phyloP scores from a whole-genome alignment of 1,140 invertebrate genomes.

The Ephestia elutella region DNA sequence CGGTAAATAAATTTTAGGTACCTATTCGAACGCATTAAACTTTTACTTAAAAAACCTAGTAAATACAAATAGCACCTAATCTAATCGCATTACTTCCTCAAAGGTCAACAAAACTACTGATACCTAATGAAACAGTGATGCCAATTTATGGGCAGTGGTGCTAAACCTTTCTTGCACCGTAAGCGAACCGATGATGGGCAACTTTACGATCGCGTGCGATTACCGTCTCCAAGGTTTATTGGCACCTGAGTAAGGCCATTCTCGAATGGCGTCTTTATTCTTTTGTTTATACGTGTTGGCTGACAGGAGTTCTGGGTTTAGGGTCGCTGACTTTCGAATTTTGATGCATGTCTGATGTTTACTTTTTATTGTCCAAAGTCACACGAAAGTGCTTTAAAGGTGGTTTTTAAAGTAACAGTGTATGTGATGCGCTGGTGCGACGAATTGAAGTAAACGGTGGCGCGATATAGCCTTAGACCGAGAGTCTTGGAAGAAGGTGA shows the following conservation, averaged over 20 bases:
- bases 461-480: too few species aligned
- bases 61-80: too few species aligned
- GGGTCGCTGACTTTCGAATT: not conserved
- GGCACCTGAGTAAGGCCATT: conserved; percentile 63
- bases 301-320: not conserved
- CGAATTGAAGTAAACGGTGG: too few species aligned
- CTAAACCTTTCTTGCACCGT: conserved; percentile 38
- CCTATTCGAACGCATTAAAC: too few species aligned
- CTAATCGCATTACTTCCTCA: too few species aligned
- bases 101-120: not conserved
- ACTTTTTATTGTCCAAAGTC: not conserved
- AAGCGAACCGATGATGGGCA: conserved; percentile 44
- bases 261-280: conserved; percentile 32
- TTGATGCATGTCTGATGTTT: not conserved
- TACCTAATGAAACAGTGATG: conserved; percentile 15
- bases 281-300: conserved; percentile 21
- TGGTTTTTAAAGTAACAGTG: too few species aligned
- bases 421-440: too few species aligned
- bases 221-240: conserved; percentile 44
- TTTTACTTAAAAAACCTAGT: too few species aligned
- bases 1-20: too few species aligned
- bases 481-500: too few species aligned
- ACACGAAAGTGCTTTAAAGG: too few species aligned
- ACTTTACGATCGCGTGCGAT: conserved; percentile 53
- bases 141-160: conserved; percentile 35